Percentiles rank a stretch among this genome's conserved stretches.
Evolutionary conservation across 2,113 vertebrate species (phyloP).

Genomic region (Irena cyanogastra): DNA sequence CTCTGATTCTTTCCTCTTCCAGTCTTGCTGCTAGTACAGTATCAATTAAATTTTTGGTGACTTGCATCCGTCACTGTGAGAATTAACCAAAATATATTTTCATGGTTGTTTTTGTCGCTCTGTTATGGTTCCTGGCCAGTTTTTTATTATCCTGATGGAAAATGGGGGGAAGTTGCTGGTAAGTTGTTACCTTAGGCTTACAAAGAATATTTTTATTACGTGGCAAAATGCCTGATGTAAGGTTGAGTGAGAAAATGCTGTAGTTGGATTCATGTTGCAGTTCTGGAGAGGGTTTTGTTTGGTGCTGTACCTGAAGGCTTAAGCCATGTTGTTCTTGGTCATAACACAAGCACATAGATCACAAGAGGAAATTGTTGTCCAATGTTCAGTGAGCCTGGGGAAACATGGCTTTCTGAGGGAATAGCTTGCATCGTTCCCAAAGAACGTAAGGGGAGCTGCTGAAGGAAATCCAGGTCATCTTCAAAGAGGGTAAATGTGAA

Average conservation of each 20-base stretch:
- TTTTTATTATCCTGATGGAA: background rate
- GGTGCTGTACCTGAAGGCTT: background rate
- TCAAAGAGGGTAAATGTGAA: background rate
- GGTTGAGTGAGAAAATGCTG: background rate
- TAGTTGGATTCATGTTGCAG: background rate
- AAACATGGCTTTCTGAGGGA: background rate
- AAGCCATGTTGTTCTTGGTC: background rate
- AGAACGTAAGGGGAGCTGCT: background rate
- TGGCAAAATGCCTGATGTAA: background rate
- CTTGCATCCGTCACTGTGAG: background rate
- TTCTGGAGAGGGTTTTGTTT: background rate
- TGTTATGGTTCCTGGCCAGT: background rate
- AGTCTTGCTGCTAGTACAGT: background rate
- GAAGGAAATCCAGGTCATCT: background rate
- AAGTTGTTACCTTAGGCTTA: background rate
- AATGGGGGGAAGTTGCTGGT: rapidly evolving
- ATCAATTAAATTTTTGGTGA: background rate
- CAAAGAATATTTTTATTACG: background rate
- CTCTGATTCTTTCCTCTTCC: background rate
- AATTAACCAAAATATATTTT: background rate
- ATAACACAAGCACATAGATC: background rate
- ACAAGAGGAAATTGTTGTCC: background rate
- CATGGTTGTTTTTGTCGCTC: background rate
- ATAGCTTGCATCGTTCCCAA: background rate
- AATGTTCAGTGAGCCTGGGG: background rate